Percentiles rank a stretch among this genome's conserved stretches.
These are phyloP conservation scores for Spheniscus mendiculus DNA, from an alignment of 2,113 vertebrate genomes.

Conservation along the genomic window DNA sequence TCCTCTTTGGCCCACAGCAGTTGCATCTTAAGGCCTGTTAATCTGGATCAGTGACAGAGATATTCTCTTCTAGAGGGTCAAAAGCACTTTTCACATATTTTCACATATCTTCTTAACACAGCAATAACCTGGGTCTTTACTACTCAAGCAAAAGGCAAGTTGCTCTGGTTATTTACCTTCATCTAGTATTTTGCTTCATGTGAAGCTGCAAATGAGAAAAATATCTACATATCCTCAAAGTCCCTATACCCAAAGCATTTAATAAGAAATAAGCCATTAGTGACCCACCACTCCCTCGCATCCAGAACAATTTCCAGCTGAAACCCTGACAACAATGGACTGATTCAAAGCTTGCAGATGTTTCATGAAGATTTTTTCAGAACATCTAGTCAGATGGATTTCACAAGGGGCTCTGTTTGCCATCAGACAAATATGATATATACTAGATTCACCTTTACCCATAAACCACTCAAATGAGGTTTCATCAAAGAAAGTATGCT, in stretches of 20 bases:
- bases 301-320: constrained; percentile 34
- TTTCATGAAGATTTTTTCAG: constrained; percentile 23
- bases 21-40: background rate
- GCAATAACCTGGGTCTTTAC: background rate
- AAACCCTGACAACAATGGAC: constrained; percentile 8
- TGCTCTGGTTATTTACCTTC: background rate
- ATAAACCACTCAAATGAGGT: background rate
- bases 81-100: background rate
- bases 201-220: background rate
- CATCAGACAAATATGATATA: constrained; percentile 10
- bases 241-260: background rate
- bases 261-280: background rate
- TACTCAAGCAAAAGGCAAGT: background rate
- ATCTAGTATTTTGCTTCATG: background rate
- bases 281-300: background rate
- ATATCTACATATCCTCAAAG: background rate
- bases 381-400: constrained; percentile 24
- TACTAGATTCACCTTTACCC: constrained; percentile 30
- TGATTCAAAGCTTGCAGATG: constrained; percentile 5
- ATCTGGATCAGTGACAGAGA: background rate
- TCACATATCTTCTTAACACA: background rate
- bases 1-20: background rate
- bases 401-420: constrained; percentile 39
- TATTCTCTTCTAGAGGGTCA: background rate
- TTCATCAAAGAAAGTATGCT: constrained; percentile 48